phyloP scores from a whole-genome alignment of 2,888 invertebrate species.

The Drosophila atroscutellata region DNA sequence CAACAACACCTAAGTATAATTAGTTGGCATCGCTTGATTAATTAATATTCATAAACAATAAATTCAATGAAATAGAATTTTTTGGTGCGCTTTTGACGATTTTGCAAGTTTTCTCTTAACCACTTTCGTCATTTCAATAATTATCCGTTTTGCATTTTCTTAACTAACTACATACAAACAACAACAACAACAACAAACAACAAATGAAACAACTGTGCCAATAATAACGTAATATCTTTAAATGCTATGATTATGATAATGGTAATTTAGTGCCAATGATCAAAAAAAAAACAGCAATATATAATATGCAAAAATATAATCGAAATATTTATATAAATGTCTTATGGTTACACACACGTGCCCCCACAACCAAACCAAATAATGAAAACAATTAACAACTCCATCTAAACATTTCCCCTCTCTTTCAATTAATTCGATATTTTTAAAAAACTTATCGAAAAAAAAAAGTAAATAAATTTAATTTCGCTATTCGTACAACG shows the following conservation, averaged over 20 bases:
- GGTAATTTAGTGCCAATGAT: slow-evolving; percentile 32
- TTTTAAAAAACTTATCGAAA: slow-evolving; percentile 29
- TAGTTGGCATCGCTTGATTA: slow-evolving; percentile 83
- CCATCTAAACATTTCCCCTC: slow-evolving; percentile 35
- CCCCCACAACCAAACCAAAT: slow-evolving; percentile 44
- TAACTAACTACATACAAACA: slow-evolving; percentile 37
- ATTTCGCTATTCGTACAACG: slow-evolving; percentile 47
- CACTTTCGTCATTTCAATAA: slow-evolving; percentile 47
- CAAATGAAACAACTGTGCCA: slow-evolving; percentile 50
- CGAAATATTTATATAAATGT: slow-evolving; percentile 78
- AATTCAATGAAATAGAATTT: slow-evolving; percentile 26
- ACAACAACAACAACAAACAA: slow-evolving; percentile 27
- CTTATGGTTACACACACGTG: slow-evolving; percentile 85
- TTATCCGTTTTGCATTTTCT: slow-evolving; percentile 73
- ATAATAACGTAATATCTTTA: slow-evolving; percentile 24
- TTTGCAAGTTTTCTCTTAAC: slow-evolving; percentile 49
- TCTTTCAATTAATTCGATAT: slow-evolving; percentile 32
- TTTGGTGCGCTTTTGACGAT: slow-evolving; percentile 21
- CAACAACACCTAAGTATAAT: slow-evolving; percentile 45
- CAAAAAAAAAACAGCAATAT: slow-evolving; percentile 19
- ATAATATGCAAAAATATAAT: slow-evolving; percentile 47
- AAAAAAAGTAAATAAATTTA: slow-evolving; percentile 32
- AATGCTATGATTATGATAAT: slow-evolving; percentile 27
- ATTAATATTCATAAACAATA: slow-evolving; percentile 37
- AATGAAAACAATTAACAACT: slow-evolving; percentile 20